Conservation (phyloP, 2,888 invertebrate genomes). For the Melitaea athalia region DNA sequence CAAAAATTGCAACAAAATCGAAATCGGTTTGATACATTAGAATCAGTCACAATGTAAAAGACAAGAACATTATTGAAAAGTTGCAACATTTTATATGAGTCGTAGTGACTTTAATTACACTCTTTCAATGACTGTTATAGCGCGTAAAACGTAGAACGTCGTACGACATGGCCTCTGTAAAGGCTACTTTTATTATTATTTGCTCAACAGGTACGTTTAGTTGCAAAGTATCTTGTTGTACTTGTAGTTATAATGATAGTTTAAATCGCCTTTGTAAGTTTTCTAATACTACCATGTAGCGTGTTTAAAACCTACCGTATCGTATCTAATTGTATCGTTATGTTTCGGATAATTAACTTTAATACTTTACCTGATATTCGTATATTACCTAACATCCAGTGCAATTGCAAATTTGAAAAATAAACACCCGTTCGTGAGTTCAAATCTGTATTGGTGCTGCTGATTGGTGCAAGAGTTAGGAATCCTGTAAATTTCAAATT, state of each 20-base stretch:
- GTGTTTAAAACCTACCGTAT: no score
- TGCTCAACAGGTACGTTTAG: conserved; percentile 61
- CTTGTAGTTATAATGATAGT: conserved; percentile 17
- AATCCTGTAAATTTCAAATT: no score
- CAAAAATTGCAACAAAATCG: neutral
- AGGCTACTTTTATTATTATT: conserved; percentile 65
- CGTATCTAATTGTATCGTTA: no score
- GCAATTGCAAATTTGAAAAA: no score
- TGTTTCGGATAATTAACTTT: no score
- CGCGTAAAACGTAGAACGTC: conserved; percentile 49
- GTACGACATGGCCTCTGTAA: conserved; percentile 46
- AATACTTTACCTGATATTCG: no score
- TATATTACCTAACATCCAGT: no score
- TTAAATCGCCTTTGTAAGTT: neutral
- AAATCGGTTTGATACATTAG: conserved; percentile 1
- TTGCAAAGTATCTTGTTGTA: conserved; percentile 20
- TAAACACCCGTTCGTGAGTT: no score
- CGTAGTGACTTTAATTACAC: conserved; percentile 58
- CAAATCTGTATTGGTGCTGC: no score
- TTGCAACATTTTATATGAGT: conserved; percentile 57
- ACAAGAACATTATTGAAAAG: conserved; percentile 48
- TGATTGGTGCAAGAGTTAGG: no score
- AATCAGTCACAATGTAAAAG: conserved; percentile 50
- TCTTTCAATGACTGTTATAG: conserved; percentile 48
- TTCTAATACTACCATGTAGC: neutral